phyloP scores from a whole-genome alignment of 1,140 invertebrate species.

The Mercenaria mercenaria region DNA sequence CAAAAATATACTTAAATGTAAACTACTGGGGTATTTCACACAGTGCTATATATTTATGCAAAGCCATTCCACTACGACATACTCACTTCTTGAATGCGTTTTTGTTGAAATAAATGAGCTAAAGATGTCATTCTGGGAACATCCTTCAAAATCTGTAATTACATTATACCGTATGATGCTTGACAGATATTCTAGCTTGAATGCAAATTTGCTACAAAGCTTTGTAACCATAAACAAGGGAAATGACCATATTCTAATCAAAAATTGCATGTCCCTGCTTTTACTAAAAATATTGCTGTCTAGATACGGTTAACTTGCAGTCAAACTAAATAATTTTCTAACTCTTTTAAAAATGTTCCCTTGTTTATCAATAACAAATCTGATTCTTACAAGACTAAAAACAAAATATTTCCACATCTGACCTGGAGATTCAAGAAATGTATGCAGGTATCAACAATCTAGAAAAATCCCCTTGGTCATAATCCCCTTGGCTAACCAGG shows the following conservation, averaged over 20 bases:
- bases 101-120: constrained; percentile 83
- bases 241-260: background rate
- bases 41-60: background rate
- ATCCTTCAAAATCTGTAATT: constrained; percentile 83
- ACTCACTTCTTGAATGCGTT: constrained; percentile 83
- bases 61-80: constrained; percentile 28
- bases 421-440: background rate
- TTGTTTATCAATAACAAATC: background rate
- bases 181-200: background rate
- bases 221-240: background rate
- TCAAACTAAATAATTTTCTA: too few species aligned
- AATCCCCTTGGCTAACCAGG: too few species aligned
- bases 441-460: too few species aligned
- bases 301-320: too few species aligned
- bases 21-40: too few species aligned
- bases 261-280: too few species aligned
- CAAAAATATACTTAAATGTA: too few species aligned
- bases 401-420: background rate
- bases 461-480: too few species aligned
- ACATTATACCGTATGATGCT: constrained; percentile 46
- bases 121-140: constrained; percentile 83
- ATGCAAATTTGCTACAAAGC: background rate
- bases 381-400: background rate
- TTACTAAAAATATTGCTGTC: too few species aligned
- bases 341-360: too few species aligned